These are phyloP conservation scores for Cydia amplana DNA, from an alignment of 1,140 invertebrate species.

Conservation along the genomic window DNA sequence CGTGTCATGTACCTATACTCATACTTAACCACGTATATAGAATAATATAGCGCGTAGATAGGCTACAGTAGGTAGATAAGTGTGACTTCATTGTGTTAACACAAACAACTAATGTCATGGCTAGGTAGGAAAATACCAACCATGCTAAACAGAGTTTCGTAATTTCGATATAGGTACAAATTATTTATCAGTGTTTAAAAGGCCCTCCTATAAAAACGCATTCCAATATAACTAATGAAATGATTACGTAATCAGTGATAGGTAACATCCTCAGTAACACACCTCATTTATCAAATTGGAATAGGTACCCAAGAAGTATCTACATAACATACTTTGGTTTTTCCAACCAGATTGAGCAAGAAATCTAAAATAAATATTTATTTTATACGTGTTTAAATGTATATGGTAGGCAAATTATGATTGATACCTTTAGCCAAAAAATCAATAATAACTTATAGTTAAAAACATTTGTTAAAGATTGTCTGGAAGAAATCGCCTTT, in stretches of 20 bases:
- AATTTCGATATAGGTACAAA: neutral
- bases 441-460: too few species aligned
- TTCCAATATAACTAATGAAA: neutral
- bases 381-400: too few species aligned
- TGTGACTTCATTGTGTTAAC: constrained; percentile 18
- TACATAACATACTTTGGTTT: neutral
- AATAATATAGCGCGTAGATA: constrained; percentile 1
- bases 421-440: too few species aligned
- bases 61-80: neutral
- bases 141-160: neutral
- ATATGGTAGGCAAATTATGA: too few species aligned
- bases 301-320: neutral
- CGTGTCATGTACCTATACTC: constrained; percentile 22
- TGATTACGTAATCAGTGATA: neutral
- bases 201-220: neutral
- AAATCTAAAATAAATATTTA: neutral
- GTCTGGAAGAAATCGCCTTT: too few species aligned
- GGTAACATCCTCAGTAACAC: neutral
- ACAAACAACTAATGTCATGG: constrained; percentile 13
- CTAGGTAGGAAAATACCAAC: constrained; percentile 8
- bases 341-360: too few species aligned
- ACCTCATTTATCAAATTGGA: neutral
- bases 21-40: constrained; percentile 6
- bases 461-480: too few species aligned
- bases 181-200: neutral